Percentiles rank a stretch among this genome's conserved stretches.
Conservation (phyloP, 2,797 vertebrate genomes). For the Novumbra hubbsi region DNA sequence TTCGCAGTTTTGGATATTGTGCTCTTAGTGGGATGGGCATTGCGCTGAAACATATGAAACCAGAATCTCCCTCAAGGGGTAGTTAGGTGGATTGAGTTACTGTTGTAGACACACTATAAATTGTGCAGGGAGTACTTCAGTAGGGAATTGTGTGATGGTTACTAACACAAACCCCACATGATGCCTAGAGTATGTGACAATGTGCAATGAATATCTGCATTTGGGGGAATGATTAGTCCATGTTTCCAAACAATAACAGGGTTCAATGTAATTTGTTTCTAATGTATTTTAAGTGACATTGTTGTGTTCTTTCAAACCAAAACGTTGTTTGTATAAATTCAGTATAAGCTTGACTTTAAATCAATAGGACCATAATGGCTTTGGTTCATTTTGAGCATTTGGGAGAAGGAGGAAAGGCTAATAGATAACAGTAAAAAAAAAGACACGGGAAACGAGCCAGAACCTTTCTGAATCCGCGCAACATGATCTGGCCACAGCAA, state of each 20-base stretch:
- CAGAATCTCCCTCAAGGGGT: constrained; percentile 23
- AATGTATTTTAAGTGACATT: constrained; percentile 1
- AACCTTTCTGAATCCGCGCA: background rate
- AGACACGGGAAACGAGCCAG: background rate
- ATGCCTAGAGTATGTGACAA: background rate
- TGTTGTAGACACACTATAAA: constrained; percentile 8
- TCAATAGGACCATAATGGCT: background rate
- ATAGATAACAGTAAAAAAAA: background rate
- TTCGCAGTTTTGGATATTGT: constrained; percentile 2
- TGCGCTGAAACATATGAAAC: constrained; percentile 17
- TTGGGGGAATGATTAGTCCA: background rate
- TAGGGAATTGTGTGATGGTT: no score
- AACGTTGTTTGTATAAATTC: background rate
- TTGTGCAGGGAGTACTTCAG: constrained; percentile 17
- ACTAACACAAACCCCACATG: no score
- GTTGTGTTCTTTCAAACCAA: background rate
- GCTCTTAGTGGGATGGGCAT: constrained; percentile 10
- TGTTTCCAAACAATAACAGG: background rate
- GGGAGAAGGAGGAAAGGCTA: background rate
- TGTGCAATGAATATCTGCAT: background rate
- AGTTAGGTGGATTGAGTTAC: constrained; percentile 34
- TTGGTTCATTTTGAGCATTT: background rate
- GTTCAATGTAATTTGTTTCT: background rate
- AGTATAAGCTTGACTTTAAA: background rate
- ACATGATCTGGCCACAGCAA: background rate